phyloP scores from a whole-genome alignment of 2,113 vertebrate species.

The Cyprinus carpio region DNA sequence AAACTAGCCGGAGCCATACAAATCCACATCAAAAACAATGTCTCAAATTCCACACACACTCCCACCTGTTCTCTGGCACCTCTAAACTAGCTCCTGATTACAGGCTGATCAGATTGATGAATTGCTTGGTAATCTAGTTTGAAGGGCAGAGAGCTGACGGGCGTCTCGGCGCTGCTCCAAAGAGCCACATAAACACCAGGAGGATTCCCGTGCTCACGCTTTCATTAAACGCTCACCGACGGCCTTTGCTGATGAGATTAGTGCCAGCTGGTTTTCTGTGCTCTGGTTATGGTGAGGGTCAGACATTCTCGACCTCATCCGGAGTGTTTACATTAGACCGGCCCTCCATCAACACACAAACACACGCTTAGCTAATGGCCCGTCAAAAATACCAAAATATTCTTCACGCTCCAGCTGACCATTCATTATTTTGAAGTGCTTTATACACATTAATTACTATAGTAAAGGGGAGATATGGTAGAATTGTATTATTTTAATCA shows the following conservation, averaged over 20 bases:
- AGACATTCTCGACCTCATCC: too few species aligned
- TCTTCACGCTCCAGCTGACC: background rate
- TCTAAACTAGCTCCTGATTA: background rate
- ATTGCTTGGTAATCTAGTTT: slow-evolving; percentile 22
- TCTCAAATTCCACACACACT: background rate
- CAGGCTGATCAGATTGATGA: slow-evolving; percentile 22
- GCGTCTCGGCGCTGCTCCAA: background rate
- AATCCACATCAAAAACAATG: slow-evolving; percentile 17
- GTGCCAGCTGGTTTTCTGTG: background rate
- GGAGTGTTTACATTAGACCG: too few species aligned
- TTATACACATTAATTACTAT: background rate
- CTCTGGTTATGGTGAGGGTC: background rate
- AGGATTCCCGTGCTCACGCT: background rate
- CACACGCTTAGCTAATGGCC: background rate
- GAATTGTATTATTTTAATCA: background rate
- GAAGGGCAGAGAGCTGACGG: slow-evolving; percentile 10
- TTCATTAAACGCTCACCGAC: background rate
- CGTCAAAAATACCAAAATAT: background rate
- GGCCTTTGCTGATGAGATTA: background rate
- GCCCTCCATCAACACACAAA: background rate
- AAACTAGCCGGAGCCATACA: slow-evolving; percentile 10
- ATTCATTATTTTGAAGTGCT: background rate
- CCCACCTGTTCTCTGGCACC: background rate
- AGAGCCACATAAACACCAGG: background rate
- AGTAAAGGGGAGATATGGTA: background rate